phyloP scores from a whole-genome alignment of 2,113 vertebrate genomes.

The Heterotilapia buettikoferi region DNA sequence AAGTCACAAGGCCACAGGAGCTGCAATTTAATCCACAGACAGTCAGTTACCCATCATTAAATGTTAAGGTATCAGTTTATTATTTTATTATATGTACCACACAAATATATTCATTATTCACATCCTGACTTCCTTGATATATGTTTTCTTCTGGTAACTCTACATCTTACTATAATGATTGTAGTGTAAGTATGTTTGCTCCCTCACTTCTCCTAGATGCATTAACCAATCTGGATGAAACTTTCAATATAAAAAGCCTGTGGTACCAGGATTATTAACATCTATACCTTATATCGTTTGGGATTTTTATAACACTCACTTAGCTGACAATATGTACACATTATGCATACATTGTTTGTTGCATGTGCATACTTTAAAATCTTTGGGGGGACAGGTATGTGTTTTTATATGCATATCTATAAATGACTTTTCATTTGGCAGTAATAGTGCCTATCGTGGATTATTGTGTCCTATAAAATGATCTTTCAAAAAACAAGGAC shows the following conservation, averaged over 20 bases:
- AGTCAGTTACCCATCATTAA: neutral
- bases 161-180: neutral
- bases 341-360: neutral
- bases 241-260: neutral
- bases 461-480: neutral
- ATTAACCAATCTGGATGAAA: neutral
- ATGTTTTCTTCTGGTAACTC: neutral
- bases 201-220: neutral
- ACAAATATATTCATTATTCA: neutral
- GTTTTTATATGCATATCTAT: neutral
- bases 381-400: neutral
- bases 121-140: neutral
- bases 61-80: neutral
- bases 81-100: neutral
- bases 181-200: rapidly evolving
- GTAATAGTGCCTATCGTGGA: neutral
- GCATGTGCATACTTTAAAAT: neutral
- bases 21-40: neutral
- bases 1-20: neutral
- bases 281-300: neutral
- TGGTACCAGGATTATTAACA: neutral
- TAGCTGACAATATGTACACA: neutral
- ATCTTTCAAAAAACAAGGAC: too few species aligned
- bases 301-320: neutral
- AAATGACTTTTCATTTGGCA: neutral